Evolutionary conservation across 2,113 vertebrate species (phyloP), one percentile per base, ranked within the genome.

Genomic region (Microcebus lehilahytsara): DNA sequence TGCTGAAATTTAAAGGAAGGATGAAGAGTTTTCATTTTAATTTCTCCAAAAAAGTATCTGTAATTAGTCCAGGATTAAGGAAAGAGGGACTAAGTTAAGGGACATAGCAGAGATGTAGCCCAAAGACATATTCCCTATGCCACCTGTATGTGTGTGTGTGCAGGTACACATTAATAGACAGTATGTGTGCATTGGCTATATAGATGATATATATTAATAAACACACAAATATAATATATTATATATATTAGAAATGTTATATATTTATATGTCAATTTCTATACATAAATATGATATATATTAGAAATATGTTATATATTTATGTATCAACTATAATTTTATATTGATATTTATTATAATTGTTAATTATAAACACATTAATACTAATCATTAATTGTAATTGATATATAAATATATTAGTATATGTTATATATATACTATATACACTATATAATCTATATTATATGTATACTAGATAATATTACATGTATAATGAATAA

Each of bases 1-100:
- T 85, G n/a, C 56, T 81, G 7, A 78, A 94, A 93, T 93, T 93
- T 72, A 96, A 96, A 85, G 46, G 72, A 79, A 66, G 40, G 27
- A 77, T 60, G 6, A 97, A 56, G 30, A 77, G 3, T 9, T 9
- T 62, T 80, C 74, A 13, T 81, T 93, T 95, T 67, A 13, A 37
- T 69, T 89, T 77, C 34, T 85, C 51, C 17, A 40, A n/a, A 2
- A 40, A 34, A 2, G 34, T n/a, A 71, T 69, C 19, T 40, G 56
- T 58, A 58, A 10, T 53, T 62, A 49, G 6, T 83, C 75, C 60
- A 72, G 32, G 51, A 77, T 51, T 71, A 14, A 86, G 4, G n/a
- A 51, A 58, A 78, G 66, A 92, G 37, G 42, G 23, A 85, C 17
- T 64, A 78, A 64, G 2, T n/a, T 60, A n/a, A 93, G 22, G 42